Evolutionary conservation across 2,113 vertebrate species (phyloP).

Genomic region (Atractosteus spatula): DNA sequence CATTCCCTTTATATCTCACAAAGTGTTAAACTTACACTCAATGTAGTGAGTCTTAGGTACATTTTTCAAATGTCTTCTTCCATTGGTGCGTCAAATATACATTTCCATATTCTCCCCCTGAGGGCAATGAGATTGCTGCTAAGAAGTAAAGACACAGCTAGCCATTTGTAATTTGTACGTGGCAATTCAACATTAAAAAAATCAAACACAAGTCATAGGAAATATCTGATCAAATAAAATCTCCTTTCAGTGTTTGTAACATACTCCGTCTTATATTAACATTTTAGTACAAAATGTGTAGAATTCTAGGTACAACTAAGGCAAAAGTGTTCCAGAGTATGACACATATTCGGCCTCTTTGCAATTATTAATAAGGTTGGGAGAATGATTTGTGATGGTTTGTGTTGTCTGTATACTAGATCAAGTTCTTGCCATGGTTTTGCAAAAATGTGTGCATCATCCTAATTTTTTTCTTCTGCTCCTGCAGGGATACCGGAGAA

Average conservation of each 20-base stretch:
- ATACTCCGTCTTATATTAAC: neutral
- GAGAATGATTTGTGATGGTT: neutral
- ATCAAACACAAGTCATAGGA: no score
- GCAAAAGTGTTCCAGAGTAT: neutral
- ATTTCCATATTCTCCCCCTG: conserved; percentile 55
- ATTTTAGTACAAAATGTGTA: neutral
- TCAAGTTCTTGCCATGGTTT: neutral
- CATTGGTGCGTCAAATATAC: conserved; percentile 33
- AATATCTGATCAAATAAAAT: neutral
- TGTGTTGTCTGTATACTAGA: neutral
- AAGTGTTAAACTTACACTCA: no score
- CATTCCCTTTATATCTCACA: no score
- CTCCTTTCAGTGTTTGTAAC: no score
- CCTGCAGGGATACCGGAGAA: conserved; percentile 55
- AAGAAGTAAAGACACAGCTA: no score
- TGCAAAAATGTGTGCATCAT: neutral
- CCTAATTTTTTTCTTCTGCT: conserved; percentile 34
- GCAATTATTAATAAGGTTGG: no score
- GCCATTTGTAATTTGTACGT: no score
- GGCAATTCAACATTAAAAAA: no score
- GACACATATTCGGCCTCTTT: neutral
- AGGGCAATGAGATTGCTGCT: conserved; percentile 55
- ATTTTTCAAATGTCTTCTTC: no score
- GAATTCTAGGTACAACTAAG: neutral
- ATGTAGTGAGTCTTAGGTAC: no score